Evolutionary conservation across 1,140 invertebrate genomes (phyloP).

Genomic region (Ceratosolen solmsi): DNA sequence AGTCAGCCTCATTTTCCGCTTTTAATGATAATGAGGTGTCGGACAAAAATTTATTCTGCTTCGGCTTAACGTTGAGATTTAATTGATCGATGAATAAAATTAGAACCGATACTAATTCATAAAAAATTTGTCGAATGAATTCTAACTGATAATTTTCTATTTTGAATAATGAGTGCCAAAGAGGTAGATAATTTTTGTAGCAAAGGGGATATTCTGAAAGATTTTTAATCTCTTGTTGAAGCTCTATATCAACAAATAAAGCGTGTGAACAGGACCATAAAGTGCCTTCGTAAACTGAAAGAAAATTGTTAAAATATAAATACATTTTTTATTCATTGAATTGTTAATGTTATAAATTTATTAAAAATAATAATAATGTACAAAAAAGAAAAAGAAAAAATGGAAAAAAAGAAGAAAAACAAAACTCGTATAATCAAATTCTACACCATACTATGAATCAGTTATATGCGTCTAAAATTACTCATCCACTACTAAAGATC

Average conservation of each 20-base stretch:
- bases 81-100: constrained; percentile 75
- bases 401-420: too few relatives aligned
- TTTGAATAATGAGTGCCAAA: constrained; percentile 75
- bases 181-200: constrained; percentile 72
- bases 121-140: constrained; percentile 68
- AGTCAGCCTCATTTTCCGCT: constrained; percentile 76
- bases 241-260: constrained; percentile 68
- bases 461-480: not conserved
- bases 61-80: constrained; percentile 71
- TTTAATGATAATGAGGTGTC: constrained; percentile 73
- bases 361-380: too few relatives aligned
- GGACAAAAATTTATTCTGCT: constrained; percentile 59
- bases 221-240: constrained; percentile 60
- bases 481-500: too few relatives aligned
- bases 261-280: constrained; percentile 75
- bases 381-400: too few relatives aligned
- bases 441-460: too few relatives aligned
- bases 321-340: not conserved
- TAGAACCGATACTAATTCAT: constrained; percentile 74
- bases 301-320: constrained; percentile 15
- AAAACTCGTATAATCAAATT: too few relatives aligned
- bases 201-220: constrained; percentile 61
- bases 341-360: too few relatives aligned
- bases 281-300: constrained; percentile 72
- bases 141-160: constrained; percentile 48